phyloP scores from a whole-genome alignment of 2,113 vertebrate genomes.

The Dunckerocampus dactyliophorus region DNA sequence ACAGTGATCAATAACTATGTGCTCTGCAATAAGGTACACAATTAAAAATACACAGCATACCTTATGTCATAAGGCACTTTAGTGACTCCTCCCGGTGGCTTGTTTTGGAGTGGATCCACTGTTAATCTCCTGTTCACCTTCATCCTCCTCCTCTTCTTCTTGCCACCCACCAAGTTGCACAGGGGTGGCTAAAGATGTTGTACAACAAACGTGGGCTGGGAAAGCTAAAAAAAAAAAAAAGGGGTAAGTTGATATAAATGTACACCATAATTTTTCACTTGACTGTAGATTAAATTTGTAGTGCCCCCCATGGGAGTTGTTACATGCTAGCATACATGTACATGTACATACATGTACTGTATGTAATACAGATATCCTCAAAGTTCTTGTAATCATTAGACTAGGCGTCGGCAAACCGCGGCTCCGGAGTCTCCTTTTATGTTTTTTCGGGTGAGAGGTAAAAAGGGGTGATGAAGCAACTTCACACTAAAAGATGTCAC shows the following conservation, averaged over 20 bases:
- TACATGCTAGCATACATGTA: too few species aligned
- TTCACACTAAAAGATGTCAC: too few species aligned
- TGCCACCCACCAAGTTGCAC: slow-evolving; percentile 72
- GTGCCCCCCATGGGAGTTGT: too few species aligned
- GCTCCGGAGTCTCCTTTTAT: too few species aligned
- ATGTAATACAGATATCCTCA: too few species aligned
- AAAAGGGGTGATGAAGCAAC: too few species aligned
- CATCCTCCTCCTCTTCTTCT: slow-evolving; percentile 67
- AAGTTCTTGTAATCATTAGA: too few species aligned
- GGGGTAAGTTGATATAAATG: neutral
- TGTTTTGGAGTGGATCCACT: slow-evolving; percentile 57
- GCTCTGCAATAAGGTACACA: neutral
- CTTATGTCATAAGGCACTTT: slow-evolving; percentile 71
- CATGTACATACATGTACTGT: too few species aligned
- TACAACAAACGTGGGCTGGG: slow-evolving; percentile 40
- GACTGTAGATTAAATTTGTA: too few species aligned
- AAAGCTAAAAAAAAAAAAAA: slow-evolving; percentile 15
- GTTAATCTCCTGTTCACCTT: slow-evolving; percentile 66
- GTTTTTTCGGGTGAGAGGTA: too few species aligned
- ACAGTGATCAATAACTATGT: neutral
- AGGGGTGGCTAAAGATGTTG: slow-evolving; percentile 44
- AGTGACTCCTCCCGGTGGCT: slow-evolving; percentile 59
- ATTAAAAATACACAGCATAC: slow-evolving; percentile 31
- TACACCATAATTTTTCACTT: too few species aligned
- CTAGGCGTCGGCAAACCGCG: too few species aligned